A percentile compares a stretch with the other conserved stretches of the same genome.
Conservation (phyloP, 2,113 vertebrate genomes). For the Odontesthes bonariensis region DNA sequence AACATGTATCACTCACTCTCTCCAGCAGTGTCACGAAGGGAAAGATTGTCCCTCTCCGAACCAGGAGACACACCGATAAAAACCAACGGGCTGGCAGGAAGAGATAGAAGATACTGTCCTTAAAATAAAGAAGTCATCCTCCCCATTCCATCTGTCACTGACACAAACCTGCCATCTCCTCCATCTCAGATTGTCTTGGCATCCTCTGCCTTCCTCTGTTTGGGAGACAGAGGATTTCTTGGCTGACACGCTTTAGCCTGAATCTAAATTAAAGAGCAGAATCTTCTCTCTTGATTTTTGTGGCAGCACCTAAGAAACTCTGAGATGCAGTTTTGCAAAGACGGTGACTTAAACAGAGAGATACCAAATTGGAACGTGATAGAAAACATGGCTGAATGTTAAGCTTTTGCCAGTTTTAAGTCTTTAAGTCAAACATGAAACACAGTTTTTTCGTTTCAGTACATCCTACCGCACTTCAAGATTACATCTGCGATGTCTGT, state of each 20-base stretch:
- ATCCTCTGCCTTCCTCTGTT: conserved; percentile 58
- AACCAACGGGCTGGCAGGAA: conserved; percentile 68
- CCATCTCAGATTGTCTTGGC: conserved; percentile 67
- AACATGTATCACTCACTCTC: conserved; percentile 41
- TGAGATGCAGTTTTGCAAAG: conserved; percentile 53
- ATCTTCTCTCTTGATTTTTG: conserved; percentile 25
- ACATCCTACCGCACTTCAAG: too few species aligned
- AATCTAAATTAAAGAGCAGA: conserved; percentile 63
- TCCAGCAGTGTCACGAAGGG: neutral
- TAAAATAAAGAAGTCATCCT: conserved; percentile 75
- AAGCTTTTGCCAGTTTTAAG: conserved; percentile 34
- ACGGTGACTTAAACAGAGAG: conserved; percentile 35
- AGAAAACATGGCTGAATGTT: neutral
- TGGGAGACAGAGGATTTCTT: conserved; percentile 58
- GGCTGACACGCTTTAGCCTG: conserved; percentile 62
- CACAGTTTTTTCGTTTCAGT: too few species aligned
- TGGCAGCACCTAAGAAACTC: conserved; percentile 19
- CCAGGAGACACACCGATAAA: conserved; percentile 20
- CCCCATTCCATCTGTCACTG: conserved; percentile 74
- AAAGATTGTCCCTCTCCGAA: conserved; percentile 8
- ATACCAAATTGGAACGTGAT: conserved; percentile 25
- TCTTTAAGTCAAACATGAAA: too few species aligned
- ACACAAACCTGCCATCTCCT: conserved; percentile 56
- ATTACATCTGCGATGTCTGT: too few species aligned
- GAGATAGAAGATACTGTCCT: conserved; percentile 66